A percentile compares a stretch with the other conserved stretches of the same genome.
phyloP scores from a whole-genome alignment of 2,888 invertebrate genomes.

The Cybosia mesomella region DNA sequence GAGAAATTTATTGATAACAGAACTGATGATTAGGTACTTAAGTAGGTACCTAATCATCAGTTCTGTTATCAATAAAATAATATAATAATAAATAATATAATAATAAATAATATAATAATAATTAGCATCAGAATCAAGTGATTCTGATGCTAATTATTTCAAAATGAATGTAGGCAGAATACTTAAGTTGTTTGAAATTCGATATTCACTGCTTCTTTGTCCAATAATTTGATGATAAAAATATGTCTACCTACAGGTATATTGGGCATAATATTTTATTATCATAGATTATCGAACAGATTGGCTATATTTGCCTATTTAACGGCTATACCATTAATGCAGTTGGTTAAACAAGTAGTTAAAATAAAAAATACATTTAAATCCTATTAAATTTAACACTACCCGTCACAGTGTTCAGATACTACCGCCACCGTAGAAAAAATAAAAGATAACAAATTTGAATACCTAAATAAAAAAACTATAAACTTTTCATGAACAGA shows the following conservation, averaged over 20 bases:
- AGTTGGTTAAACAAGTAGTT: background rate
- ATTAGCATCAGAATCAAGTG: no score
- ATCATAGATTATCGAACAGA: background rate
- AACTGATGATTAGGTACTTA: no score
- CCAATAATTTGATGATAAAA: background rate
- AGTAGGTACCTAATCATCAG: no score
- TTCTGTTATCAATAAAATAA: no score
- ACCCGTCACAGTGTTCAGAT: constrained; percentile 26
- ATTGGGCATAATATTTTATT: background rate
- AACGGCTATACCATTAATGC: background rate
- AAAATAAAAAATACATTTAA: background rate
- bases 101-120: no score
- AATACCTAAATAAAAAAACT: constrained; percentile 21
- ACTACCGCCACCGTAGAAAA: constrained; percentile 12
- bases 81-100: no score
- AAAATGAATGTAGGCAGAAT: background rate
- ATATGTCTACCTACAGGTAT: background rate
- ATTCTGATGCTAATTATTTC: no score
- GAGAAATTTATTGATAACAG: no score
- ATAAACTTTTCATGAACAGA: constrained; percentile 20
- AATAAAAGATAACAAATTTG: constrained; percentile 3
- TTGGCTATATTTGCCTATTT: background rate
- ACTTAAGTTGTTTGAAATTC: background rate
- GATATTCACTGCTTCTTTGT: background rate
- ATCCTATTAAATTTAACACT: constrained; percentile 8